phyloP scores from a whole-genome alignment of 2,888 invertebrate genomes.

The Leucophora obtusa region DNA sequence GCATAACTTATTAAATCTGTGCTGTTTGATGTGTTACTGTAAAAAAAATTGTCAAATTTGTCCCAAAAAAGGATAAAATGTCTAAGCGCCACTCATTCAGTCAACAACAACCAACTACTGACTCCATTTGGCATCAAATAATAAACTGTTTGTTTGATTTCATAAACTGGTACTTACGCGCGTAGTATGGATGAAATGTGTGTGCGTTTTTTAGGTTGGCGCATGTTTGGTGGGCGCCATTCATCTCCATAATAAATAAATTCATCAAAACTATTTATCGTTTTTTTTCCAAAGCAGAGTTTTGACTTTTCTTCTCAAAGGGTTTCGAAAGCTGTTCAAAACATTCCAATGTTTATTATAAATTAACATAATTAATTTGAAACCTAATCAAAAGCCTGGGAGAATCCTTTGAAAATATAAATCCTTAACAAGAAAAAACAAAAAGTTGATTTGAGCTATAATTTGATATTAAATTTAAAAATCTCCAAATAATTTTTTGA shows the following conservation, averaged over 20 bases:
- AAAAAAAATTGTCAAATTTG: constrained; percentile 63
- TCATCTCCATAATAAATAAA: constrained; percentile 76
- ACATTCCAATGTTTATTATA: constrained; percentile 40
- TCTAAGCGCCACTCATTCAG: constrained; percentile 67
- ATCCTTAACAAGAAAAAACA: too few relatives aligned
- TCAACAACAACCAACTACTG: constrained; percentile 17
- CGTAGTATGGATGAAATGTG: constrained; percentile 38
- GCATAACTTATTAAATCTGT: constrained; percentile 65
- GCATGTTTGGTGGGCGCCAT: constrained; percentile 76
- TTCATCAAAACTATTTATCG: constrained; percentile 70
- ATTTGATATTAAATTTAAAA: too few relatives aligned
- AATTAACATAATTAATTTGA: constrained; percentile 49
- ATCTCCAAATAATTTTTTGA: too few relatives aligned
- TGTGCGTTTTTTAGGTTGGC: constrained; percentile 54
- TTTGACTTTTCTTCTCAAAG: constrained; percentile 18
- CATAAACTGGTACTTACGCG: constrained; percentile 31
- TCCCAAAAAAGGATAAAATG: constrained; percentile 65
- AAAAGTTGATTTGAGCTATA: too few relatives aligned
- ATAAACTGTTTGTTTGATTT: constrained; percentile 37
- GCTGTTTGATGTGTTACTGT: constrained; percentile 12
- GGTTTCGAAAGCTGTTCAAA: constrained; percentile 19
- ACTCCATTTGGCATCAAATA: constrained; percentile 51
- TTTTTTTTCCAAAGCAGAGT: constrained; percentile 14
- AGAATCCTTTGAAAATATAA: background rate
- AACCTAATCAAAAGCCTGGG: background rate